A percentile compares a stretch with the other conserved stretches of the same genome.
phyloP scores from a whole-genome alignment of 2,797 vertebrate genomes.

The Poecilia picta region DNA sequence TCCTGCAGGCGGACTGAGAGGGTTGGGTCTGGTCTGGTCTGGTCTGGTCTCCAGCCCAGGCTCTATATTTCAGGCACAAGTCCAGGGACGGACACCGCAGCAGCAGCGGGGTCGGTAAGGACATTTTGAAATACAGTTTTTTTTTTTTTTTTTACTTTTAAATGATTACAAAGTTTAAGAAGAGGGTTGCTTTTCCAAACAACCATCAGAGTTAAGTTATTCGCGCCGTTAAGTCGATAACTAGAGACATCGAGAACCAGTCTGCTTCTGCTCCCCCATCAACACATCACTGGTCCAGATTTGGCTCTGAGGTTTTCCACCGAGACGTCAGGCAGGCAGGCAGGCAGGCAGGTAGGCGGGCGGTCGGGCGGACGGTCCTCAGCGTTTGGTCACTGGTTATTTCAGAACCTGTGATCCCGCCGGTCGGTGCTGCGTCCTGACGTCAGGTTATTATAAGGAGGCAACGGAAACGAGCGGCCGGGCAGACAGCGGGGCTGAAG shows the following conservation, averaged over 20 bases:
- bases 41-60: constrained; percentile 10
- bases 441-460: constrained; percentile 72
- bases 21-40: constrained; percentile 19
- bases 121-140: not conserved
- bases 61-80: constrained; percentile 17
- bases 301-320: constrained; percentile 51
- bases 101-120: constrained; percentile 39
- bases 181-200: not conserved
- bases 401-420: constrained; percentile 65
- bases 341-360: constrained; percentile 32
- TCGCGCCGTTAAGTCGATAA: not conserved
- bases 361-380: constrained; percentile 9
- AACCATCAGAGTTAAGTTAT: not conserved
- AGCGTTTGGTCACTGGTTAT: constrained; percentile 71
- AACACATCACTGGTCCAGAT: not conserved
- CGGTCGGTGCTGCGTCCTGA: constrained; percentile 59
- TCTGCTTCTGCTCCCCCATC: not conserved
- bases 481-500: constrained; percentile 26
- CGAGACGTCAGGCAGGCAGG: constrained; percentile 50
- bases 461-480: constrained; percentile 43
- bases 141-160: not conserved
- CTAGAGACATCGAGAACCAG: not conserved
- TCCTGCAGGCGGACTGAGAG: constrained; percentile 11
- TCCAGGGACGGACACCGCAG: constrained; percentile 18
- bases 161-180: not conserved